These are phyloP conservation scores for Semnornis frantzii DNA, from an alignment of 2,113 vertebrate genomes.

Conservation along the genomic window DNA sequence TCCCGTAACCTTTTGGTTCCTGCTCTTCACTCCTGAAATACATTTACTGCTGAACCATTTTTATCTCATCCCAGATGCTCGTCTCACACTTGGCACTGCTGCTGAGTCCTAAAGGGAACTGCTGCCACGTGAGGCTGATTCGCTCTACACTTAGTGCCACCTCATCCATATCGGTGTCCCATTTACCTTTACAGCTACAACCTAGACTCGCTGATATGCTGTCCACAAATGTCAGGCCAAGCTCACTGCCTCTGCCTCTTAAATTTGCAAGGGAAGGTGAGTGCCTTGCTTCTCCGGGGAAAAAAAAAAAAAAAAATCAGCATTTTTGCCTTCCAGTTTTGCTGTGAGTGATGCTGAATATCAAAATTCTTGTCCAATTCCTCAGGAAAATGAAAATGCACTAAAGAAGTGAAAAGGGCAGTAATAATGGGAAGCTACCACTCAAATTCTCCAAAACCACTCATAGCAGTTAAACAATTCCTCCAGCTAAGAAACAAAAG, in stretches of 20 bases:
- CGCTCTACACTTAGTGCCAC: neutral
- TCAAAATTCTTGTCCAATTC: neutral
- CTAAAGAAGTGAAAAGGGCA: neutral
- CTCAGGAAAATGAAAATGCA: neutral
- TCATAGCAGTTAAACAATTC: neutral
- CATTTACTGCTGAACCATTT: neutral
- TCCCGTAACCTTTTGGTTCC: neutral
- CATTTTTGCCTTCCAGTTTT: neutral
- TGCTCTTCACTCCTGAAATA: neutral
- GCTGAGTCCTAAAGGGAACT: neutral
- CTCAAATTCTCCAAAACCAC: neutral
- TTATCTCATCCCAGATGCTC: neutral
- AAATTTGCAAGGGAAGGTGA: neutral
- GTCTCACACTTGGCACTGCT: slow-evolving; percentile 2
- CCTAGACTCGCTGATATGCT: neutral
- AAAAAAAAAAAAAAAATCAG: neutral
- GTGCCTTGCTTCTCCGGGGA: neutral
- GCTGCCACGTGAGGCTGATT: neutral
- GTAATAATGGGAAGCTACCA: neutral
- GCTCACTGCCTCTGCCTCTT: neutral
- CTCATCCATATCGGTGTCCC: neutral
- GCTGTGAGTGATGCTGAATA: neutral
- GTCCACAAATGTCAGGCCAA: neutral
- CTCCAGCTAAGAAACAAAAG: neutral
- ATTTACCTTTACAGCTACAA: slow-evolving; percentile 19